phyloP scores from a whole-genome alignment of 2,113 vertebrate genomes.

The Entomyzon cyanotis region DNA sequence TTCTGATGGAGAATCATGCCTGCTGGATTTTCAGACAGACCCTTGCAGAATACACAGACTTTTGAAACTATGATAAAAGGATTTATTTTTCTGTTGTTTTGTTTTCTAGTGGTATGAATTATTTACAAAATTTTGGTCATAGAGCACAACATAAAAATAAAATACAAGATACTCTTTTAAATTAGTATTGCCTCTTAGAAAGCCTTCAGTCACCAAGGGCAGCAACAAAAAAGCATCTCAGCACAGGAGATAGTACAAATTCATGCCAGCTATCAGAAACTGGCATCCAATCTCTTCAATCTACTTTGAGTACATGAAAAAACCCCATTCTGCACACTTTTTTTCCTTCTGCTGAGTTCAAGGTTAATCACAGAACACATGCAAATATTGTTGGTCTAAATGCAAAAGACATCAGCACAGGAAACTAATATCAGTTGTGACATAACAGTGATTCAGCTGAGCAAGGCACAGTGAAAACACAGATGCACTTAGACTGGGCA shows the following conservation, averaged over 20 bases:
- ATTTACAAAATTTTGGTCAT: background rate
- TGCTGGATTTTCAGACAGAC: background rate
- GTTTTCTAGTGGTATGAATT: background rate
- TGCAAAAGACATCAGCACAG: background rate
- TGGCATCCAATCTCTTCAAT: background rate
- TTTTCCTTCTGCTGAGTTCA: background rate
- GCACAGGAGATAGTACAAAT: background rate
- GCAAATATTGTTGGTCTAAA: background rate
- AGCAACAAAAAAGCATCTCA: background rate
- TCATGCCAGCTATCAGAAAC: background rate
- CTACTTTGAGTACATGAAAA: background rate
- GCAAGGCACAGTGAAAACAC: background rate
- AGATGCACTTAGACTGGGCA: background rate
- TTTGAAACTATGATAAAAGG: background rate
- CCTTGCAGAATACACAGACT: background rate
- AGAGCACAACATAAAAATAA: background rate
- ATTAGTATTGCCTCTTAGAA: background rate
- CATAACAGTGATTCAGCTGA: background rate
- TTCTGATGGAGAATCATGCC: background rate
- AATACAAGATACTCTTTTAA: background rate
- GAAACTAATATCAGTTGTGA: background rate
- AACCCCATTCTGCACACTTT: background rate
- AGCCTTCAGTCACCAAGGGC: background rate
- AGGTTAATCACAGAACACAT: background rate
- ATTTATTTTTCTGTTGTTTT: background rate